Evolutionary conservation across 2,113 vertebrate species (phyloP).

Genomic region (Clarias gariepinus): DNA sequence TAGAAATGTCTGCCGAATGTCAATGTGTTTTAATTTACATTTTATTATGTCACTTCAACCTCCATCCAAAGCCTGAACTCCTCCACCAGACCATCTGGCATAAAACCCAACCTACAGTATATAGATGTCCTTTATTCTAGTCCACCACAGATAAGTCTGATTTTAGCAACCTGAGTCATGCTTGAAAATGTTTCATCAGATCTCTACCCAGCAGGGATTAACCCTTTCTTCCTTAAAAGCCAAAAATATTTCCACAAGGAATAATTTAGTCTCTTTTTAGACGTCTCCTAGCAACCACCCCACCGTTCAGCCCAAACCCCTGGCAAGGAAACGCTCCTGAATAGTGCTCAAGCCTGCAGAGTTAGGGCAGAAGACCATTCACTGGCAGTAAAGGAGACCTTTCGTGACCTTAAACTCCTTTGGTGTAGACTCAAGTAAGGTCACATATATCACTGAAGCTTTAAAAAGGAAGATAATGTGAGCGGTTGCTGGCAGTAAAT

Average conservation of each 20-base stretch:
- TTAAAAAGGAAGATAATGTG: neutral
- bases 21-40: neutral
- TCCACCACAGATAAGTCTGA: neutral
- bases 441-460: neutral
- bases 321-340: constrained; percentile 4
- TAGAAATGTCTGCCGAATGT: too few species aligned
- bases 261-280: neutral
- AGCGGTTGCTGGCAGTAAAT: neutral
- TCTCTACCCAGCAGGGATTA: neutral
- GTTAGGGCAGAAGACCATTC: neutral
- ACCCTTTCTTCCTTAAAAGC: neutral
- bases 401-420: neutral
- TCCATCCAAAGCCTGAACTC: neutral
- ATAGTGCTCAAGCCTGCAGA: neutral
- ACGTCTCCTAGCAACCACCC: constrained; percentile 24
- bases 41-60: neutral
- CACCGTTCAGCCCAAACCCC: neutral
- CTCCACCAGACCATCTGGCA: neutral
- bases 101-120: neutral
- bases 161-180: neutral
- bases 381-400: neutral
- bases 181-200: neutral
- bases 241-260: constrained; percentile 34
- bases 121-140: neutral
- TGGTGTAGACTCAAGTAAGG: neutral